phyloP scores from a whole-genome alignment of 1,140 invertebrate species.

The Ceratosolen solmsi region DNA sequence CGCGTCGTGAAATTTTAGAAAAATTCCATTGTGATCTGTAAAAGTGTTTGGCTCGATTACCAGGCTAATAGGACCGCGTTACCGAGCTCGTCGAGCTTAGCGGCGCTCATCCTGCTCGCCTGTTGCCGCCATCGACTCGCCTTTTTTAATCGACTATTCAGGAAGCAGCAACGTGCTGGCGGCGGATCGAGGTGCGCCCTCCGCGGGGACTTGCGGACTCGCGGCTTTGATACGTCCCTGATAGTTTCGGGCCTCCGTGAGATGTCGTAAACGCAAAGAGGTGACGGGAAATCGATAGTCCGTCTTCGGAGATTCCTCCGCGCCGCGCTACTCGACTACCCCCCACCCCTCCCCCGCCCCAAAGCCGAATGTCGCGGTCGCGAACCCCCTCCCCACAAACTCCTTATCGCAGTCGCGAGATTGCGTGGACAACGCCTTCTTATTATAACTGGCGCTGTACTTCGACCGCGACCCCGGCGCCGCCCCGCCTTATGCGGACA shows the following conservation, averaged over 20 bases:
- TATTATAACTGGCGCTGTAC: too few species aligned
- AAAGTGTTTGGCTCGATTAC: conserved; percentile 60
- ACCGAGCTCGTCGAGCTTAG: not conserved
- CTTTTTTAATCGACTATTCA: conserved; percentile 41
- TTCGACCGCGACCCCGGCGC: too few species aligned
- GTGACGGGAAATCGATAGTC: conserved; percentile 72
- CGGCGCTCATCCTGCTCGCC: conserved; percentile 32
- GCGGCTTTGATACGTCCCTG: conserved; percentile 67
- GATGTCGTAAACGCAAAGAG: conserved; percentile 72
- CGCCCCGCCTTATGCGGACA: too few species aligned
- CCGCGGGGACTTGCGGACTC: conserved; percentile 9
- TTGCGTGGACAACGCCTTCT: too few species aligned
- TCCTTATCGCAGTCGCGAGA: too few species aligned
- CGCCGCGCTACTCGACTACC: not conserved
- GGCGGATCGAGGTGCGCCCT: conserved; percentile 13
- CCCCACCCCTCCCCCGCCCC: too few species aligned
- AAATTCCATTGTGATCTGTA: conserved; percentile 57
- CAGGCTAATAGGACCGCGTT: conserved; percentile 55
- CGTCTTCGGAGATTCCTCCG: conserved; percentile 55
- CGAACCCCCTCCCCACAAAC: not conserved
- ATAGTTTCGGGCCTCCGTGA: conserved; percentile 70
- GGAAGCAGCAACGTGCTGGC: conserved; percentile 20
- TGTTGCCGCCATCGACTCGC: conserved; percentile 27
- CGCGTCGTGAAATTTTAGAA: conserved; percentile 47
- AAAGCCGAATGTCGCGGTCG: too few species aligned